These are phyloP conservation scores for Campylomormyrus tamandua DNA, from an alignment of 2,113 vertebrate genomes.

Conservation along the genomic window DNA sequence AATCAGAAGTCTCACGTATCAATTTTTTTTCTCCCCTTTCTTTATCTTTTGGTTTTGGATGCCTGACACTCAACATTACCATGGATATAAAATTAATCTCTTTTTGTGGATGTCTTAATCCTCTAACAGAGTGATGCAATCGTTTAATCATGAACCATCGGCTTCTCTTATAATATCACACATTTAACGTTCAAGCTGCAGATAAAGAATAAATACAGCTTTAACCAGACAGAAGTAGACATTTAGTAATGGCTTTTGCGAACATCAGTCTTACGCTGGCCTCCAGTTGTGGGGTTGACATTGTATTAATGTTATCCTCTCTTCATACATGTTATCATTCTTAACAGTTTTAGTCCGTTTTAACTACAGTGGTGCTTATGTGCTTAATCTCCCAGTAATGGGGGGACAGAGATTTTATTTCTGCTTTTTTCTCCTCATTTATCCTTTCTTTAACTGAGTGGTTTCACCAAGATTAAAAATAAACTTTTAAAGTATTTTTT, in stretches of 20 bases:
- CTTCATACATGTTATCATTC: slow-evolving; percentile 58
- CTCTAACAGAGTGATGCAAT: slow-evolving; percentile 60
- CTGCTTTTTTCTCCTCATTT: slow-evolving; percentile 10
- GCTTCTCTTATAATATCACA: slow-evolving; percentile 47
- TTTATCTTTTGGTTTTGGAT: slow-evolving; percentile 46
- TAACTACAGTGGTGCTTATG: slow-evolving; percentile 55
- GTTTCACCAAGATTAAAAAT: slow-evolving; percentile 17
- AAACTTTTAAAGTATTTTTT: neutral
- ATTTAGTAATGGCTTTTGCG: slow-evolving; percentile 58
- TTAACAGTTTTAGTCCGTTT: slow-evolving; percentile 58
- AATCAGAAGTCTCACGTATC: neutral
- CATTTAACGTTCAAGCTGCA: slow-evolving; percentile 57
- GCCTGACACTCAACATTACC: slow-evolving; percentile 61
- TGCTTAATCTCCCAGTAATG: slow-evolving; percentile 56
- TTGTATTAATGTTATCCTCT: slow-evolving; percentile 60
- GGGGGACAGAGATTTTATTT: slow-evolving; percentile 46
- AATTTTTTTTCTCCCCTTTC: neutral
- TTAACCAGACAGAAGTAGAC: slow-evolving; percentile 45
- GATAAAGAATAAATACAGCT: slow-evolving; percentile 62
- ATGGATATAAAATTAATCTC: slow-evolving; percentile 65
- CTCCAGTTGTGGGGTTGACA: slow-evolving; percentile 59
- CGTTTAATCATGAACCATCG: slow-evolving; percentile 62
- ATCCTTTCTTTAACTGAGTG: slow-evolving; percentile 15
- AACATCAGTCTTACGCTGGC: slow-evolving; percentile 51
- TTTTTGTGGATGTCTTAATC: slow-evolving; percentile 64